These are phyloP conservation scores for Neosalanx taihuensis DNA, from an alignment of 2,797 vertebrate genomes.

Conservation along the genomic window DNA sequence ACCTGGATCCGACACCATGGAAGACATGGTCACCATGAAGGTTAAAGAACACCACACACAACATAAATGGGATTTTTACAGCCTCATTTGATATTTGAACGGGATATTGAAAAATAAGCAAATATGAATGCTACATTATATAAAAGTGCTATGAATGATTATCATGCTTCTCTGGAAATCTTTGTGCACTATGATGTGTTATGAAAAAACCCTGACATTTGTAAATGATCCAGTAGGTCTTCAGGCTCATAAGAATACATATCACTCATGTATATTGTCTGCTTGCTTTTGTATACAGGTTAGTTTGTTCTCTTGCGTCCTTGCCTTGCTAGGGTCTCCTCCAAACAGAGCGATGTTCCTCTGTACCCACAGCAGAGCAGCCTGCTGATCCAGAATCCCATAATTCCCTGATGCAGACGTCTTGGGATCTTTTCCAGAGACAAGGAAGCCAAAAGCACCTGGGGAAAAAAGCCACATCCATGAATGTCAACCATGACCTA, in stretches of 20 bases:
- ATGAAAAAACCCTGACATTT: no score
- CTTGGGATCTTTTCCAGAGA: slow-evolving; percentile 67
- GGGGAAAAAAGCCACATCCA: slow-evolving; percentile 14
- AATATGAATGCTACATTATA: no score
- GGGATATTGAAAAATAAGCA: no score
- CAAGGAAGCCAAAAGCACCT: slow-evolving; percentile 79
- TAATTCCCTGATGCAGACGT: slow-evolving; percentile 71
- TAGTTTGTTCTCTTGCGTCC: not conserved
- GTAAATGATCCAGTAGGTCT: no score
- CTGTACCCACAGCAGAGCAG: slow-evolving; percentile 74
- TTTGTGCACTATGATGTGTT: no score
- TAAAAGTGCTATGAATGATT: no score
- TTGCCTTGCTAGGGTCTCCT: slow-evolving; percentile 72
- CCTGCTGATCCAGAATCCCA: slow-evolving; percentile 78
- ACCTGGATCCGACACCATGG: slow-evolving; percentile 55
- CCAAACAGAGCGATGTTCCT: slow-evolving; percentile 72
- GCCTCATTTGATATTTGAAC: no score
- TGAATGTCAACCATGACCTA: not conserved
- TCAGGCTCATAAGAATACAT: no score
- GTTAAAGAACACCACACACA: slow-evolving; percentile 3
- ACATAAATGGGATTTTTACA: not conserved
- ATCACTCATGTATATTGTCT: no score
- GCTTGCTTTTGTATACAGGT: no score
- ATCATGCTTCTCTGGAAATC: no score
- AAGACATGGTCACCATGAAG: not conserved